phyloP scores from a whole-genome alignment of 2,888 invertebrate genomes.

The Neuroscelio doddi region DNA sequence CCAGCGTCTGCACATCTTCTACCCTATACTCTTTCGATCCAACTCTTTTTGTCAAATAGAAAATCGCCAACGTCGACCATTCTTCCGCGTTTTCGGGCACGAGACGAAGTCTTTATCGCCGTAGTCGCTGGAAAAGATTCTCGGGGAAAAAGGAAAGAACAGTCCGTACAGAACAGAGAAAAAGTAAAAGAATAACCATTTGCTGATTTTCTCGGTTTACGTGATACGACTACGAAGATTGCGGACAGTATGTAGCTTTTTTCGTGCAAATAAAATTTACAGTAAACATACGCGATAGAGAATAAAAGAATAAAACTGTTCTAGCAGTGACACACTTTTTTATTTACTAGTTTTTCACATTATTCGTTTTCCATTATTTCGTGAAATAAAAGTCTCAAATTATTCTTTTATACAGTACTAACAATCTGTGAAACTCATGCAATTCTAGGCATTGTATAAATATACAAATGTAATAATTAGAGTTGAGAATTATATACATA shows the following conservation, averaged over 20 bases:
- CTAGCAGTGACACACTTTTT: slow-evolving; percentile 15
- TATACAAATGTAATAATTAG: too few species aligned
- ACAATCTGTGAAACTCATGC: too few species aligned
- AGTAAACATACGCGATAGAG: slow-evolving; percentile 16
- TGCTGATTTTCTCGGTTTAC: slow-evolving; percentile 54
- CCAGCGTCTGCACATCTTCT: slow-evolving; percentile 11
- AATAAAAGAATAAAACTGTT: slow-evolving; percentile 28
- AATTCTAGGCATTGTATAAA: too few species aligned
- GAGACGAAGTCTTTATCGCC: slow-evolving; percentile 25
- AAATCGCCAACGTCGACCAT: slow-evolving; percentile 26
- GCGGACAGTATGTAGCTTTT: slow-evolving; percentile 31
- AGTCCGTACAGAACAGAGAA: slow-evolving; percentile 13
- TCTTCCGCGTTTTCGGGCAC: slow-evolving; percentile 31
- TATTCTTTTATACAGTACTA: too few species aligned
- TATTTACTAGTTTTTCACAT: too few species aligned
- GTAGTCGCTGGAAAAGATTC: slow-evolving; percentile 22
- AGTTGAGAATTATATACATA: too few species aligned
- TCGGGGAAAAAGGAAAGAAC: slow-evolving; percentile 20
- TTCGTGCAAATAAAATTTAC: slow-evolving; percentile 45
- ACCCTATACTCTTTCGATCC: neutral
- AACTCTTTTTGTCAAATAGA: slow-evolving; percentile 21
- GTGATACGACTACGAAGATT: slow-evolving; percentile 49
- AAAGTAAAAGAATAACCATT: slow-evolving; percentile 43
- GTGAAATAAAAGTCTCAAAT: too few species aligned
- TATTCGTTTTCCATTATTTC: too few species aligned